Percentiles rank a stretch among this genome's conserved stretches.
phyloP scores from a whole-genome alignment of 2,888 invertebrate genomes.

The Ryuthela nishihirai region DNA sequence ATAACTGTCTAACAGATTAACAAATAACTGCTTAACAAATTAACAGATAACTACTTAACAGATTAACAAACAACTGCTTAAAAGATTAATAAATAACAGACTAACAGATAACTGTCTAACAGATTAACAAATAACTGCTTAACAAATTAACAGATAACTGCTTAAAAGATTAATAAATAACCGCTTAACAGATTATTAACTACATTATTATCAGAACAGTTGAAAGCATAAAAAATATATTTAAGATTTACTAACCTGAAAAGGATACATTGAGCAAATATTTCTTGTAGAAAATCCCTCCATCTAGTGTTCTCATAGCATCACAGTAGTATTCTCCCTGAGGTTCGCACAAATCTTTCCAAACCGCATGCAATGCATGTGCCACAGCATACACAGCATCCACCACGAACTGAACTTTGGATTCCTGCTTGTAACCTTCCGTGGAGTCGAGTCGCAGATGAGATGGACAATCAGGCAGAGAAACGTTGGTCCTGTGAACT shows the following conservation, averaged over 20 bases:
- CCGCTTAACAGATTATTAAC: too few species aligned
- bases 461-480: slow-evolving; percentile 52
- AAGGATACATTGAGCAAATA: slow-evolving; percentile 71
- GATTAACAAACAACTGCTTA: too few species aligned
- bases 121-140: too few species aligned
- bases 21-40: too few species aligned
- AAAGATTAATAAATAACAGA: too few species aligned
- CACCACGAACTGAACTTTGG: slow-evolving; percentile 64
- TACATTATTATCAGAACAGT: too few species aligned
- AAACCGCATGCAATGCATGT: slow-evolving; percentile 60
- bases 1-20: too few species aligned
- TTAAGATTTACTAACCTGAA: slow-evolving; percentile 60
- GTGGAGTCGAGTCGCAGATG: slow-evolving; percentile 52
- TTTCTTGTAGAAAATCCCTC: slow-evolving; percentile 64
- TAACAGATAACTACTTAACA: too few species aligned
- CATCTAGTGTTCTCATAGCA: slow-evolving; percentile 62
- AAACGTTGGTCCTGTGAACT: slow-evolving; percentile 24
- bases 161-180: too few species aligned
- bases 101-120: too few species aligned
- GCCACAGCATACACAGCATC: slow-evolving; percentile 70
- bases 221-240: too few species aligned
- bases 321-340: slow-evolving; percentile 55
- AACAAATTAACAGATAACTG: too few species aligned
- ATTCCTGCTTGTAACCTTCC: slow-evolving; percentile 58
- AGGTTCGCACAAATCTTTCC: slow-evolving; percentile 57